These are phyloP conservation scores for Papilio gigon DNA, from an alignment of 2,888 invertebrate species.

Conservation along the genomic window DNA sequence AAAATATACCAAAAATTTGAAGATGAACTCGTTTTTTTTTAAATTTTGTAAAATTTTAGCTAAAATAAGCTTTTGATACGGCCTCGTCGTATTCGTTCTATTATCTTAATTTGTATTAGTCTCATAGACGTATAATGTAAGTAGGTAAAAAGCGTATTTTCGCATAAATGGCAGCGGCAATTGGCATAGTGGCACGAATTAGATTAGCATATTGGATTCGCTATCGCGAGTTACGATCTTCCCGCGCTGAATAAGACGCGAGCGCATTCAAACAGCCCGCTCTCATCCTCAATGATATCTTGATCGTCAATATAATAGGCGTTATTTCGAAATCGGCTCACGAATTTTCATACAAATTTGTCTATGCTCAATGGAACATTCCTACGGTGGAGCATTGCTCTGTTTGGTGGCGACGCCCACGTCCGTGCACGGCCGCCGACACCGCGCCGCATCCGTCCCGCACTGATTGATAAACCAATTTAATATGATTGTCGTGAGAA, in stretches of 20 bases:
- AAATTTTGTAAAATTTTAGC: too few species aligned
- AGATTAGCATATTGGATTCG: slow-evolving; percentile 23
- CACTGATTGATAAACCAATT: slow-evolving; percentile 78
- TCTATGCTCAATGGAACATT: slow-evolving; percentile 25
- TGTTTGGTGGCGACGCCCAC: slow-evolving; percentile 63
- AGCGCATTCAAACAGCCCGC: slow-evolving; percentile 7
- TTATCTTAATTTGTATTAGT: slow-evolving; percentile 2
- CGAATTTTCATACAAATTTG: slow-evolving; percentile 26
- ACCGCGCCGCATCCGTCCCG: slow-evolving; percentile 71
- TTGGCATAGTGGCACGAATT: slow-evolving; percentile 21
- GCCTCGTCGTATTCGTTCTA: too few species aligned
- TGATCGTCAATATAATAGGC: slow-evolving; percentile 37
- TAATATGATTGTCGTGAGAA: slow-evolving; percentile 78
- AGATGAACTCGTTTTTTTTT: too few species aligned
- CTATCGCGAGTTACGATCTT: slow-evolving; percentile 24
- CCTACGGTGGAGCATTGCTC: slow-evolving; percentile 1
- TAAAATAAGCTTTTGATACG: too few species aligned
- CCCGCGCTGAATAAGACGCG: slow-evolving; percentile 20
- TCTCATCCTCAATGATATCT: slow-evolving; percentile 28
- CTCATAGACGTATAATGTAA: not conserved
- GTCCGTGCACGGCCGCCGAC: slow-evolving; percentile 55
- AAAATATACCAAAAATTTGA: too few species aligned
- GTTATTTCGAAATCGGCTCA: slow-evolving; percentile 24
- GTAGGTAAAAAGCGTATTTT: slow-evolving; percentile 15
- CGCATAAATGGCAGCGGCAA: slow-evolving; percentile 12